Evolutionary conservation across 92 coral and sea anemone species (phyloP), one percentile per base, ranked within the genome.

Genomic region (Blastomussa wellsi): DNA sequence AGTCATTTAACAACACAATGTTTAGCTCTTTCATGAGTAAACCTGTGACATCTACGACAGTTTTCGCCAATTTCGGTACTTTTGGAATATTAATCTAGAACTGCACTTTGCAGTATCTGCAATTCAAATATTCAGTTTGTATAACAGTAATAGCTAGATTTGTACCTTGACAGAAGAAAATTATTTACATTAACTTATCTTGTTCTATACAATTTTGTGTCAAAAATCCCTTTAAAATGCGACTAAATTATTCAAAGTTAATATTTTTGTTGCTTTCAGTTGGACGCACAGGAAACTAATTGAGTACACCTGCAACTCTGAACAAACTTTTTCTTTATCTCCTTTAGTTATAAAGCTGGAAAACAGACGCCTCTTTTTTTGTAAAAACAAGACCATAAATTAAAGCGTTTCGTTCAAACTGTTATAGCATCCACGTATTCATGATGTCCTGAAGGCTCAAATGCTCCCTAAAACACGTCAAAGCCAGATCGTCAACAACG

Each of bases 361-460:
- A 71, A 35, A n/a, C 36, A 47, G 17, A 32, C 38, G 42, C 31
- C 41, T 38, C 9, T 32, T 38, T n/a, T 0, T 16, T 4, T 19
- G n/a, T 31, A 14, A 33, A 17, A 70, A 69, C 74, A 33, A 22
- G 20, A 19, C 37, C 14, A 37, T 14, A 20, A 35, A 32, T 62
- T 62, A 6, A 65, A 65, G 35, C 29, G 75, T 22, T n/a, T 37
- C 26, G n/a, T 33, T 70, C 31, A 17, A 22, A 2, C 13, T 80
- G 37, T 80, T 39, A 92, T 78, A 87, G 41, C 19, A 87, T 83
- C 93, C 93, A 93, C 49, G 80, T 87, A 32, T 89, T 89, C 51
- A 94, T 59, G 3, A 88, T 78, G 28, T 81, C 89, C 47, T 92
- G 92, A 36, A 94, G 75, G 62, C 93, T 82, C 15, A 94, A 81